Percentiles rank a stretch among this genome's conserved stretches.
These are phyloP conservation scores for Frieseomelitta varia DNA, from an alignment of 1,140 invertebrate species.

Conservation along the genomic window DNA sequence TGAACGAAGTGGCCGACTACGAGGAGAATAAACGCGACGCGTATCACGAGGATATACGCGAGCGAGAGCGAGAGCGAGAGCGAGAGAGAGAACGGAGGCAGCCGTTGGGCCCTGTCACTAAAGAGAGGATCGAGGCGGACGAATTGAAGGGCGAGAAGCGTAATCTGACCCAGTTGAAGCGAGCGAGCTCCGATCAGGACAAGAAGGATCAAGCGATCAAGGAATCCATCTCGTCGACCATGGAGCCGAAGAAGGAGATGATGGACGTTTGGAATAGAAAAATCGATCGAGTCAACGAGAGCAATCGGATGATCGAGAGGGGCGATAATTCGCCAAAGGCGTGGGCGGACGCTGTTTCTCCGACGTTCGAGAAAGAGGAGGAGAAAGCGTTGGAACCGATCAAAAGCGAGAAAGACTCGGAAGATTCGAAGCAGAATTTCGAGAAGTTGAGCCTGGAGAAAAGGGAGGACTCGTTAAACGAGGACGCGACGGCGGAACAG, in stretches of 20 bases:
- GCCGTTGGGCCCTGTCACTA: slow-evolving; percentile 84
- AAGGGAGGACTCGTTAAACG: slow-evolving; percentile 71
- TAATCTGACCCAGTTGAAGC: slow-evolving; percentile 83
- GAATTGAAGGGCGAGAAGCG: slow-evolving; percentile 84
- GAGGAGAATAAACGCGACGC: slow-evolving; percentile 79
- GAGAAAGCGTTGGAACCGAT: slow-evolving; percentile 70
- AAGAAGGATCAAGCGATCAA: slow-evolving; percentile 78
- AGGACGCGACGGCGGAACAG: slow-evolving; percentile 69
- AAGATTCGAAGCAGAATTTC: slow-evolving; percentile 74
- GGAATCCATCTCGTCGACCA: slow-evolving; percentile 34
- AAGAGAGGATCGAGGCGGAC: slow-evolving; percentile 85
- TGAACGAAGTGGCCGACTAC: slow-evolving; percentile 80
- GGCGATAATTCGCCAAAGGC: slow-evolving; percentile 74
- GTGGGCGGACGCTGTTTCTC: slow-evolving; percentile 82
- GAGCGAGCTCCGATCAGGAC: slow-evolving; percentile 68
- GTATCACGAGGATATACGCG: slow-evolving; percentile 75
- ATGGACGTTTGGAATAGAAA: slow-evolving; percentile 74
- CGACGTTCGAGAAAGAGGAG: slow-evolving; percentile 80
- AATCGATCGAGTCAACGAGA: slow-evolving; percentile 62
- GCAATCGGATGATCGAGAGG: slow-evolving; percentile 35
- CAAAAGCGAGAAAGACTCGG: slow-evolving; percentile 72
- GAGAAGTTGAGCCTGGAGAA: slow-evolving; percentile 78
- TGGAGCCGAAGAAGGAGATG: slow-evolving; percentile 76
- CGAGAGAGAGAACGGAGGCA: slow-evolving; percentile 75
- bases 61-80: slow-evolving; percentile 67